These are phyloP conservation scores for Opisthocomus hoazin DNA, from an alignment of 2,113 vertebrate species.

Conservation along the genomic window DNA sequence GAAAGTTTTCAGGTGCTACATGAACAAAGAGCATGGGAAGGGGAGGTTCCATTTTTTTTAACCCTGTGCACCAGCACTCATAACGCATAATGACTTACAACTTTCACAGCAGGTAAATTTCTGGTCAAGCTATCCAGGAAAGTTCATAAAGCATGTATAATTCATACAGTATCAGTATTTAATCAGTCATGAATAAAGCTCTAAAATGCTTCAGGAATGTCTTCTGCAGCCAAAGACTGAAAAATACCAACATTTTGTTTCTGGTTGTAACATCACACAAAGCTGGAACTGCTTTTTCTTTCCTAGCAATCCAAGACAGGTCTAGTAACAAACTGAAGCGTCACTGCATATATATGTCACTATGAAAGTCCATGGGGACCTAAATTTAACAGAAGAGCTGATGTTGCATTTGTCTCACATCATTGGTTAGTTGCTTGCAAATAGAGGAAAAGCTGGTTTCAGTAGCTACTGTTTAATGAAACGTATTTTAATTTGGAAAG, in stretches of 20 bases:
- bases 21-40: not conserved
- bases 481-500: not conserved
- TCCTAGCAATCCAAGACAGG: not conserved
- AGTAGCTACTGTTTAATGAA: not conserved
- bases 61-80: not conserved
- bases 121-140: slow-evolving; percentile 13
- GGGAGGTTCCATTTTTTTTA: not conserved
- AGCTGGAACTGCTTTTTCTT: not conserved
- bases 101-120: slow-evolving; percentile 3
- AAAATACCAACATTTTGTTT: not conserved
- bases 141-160: slow-evolving; percentile 16
- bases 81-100: slow-evolving; percentile 6
- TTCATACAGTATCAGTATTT: slow-evolving; percentile 62
- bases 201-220: not conserved
- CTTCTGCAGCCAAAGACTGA: not conserved
- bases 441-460: not conserved
- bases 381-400: not conserved
- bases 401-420: not conserved
- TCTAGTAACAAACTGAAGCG: not conserved
- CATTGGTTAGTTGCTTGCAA: not conserved
- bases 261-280: not conserved
- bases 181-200: slow-evolving; percentile 1
- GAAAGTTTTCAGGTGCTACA: not conserved
- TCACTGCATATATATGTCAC: not conserved
- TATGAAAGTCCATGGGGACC: not conserved